Percentiles rank a stretch among this genome's conserved stretches.
Evolutionary conservation across 1,140 invertebrate species (phyloP).

Genomic region (Sycobia sp.): DNA sequence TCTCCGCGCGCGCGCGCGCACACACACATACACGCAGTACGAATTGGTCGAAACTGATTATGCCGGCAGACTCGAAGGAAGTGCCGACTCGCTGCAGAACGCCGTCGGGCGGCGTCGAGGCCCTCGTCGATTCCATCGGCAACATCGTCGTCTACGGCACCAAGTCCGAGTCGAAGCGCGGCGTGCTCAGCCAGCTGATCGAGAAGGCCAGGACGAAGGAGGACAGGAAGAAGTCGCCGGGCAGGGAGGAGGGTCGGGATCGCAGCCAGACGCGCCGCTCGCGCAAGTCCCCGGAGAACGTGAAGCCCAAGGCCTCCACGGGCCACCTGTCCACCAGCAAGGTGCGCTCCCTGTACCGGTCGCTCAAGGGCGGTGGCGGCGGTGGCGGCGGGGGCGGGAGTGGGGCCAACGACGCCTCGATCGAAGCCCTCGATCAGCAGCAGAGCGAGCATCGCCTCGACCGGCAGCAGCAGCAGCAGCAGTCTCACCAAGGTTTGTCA

Average conservation of each 20-base stretch:
- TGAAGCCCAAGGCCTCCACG: conserved; percentile 61
- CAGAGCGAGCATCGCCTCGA: conserved; percentile 45
- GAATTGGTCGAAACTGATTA: too few relatives aligned
- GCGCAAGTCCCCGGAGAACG: conserved; percentile 59
- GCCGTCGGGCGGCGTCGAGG: conserved; percentile 50
- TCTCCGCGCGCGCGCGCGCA: too few relatives aligned
- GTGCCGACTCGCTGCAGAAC: conserved; percentile 54
- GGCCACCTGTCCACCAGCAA: conserved; percentile 54
- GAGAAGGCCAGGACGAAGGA: conserved; percentile 64
- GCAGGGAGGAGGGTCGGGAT: conserved; percentile 53
- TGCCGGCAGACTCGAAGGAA: conserved; percentile 56
- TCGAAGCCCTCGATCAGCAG: conserved; percentile 49
- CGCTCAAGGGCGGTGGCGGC: too few relatives aligned
- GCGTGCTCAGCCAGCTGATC: conserved; percentile 64
- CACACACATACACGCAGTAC: too few relatives aligned
- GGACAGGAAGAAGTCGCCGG: conserved; percentile 62
- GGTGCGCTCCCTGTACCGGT: conserved; percentile 55
- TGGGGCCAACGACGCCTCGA: conserved; percentile 39
- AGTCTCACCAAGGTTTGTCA: conserved; percentile 38
- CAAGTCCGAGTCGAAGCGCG: conserved; percentile 54
- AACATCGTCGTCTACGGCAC: conserved; percentile 58
- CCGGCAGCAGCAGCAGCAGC: conserved; percentile 48
- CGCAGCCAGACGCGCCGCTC: conserved; percentile 53
- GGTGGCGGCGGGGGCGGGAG: conserved; percentile 32
- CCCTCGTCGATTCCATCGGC: conserved; percentile 55